These are phyloP conservation scores for Pseudomyrmex cubaensis DNA, from an alignment of 1,140 invertebrate genomes.

Conservation along the genomic window DNA sequence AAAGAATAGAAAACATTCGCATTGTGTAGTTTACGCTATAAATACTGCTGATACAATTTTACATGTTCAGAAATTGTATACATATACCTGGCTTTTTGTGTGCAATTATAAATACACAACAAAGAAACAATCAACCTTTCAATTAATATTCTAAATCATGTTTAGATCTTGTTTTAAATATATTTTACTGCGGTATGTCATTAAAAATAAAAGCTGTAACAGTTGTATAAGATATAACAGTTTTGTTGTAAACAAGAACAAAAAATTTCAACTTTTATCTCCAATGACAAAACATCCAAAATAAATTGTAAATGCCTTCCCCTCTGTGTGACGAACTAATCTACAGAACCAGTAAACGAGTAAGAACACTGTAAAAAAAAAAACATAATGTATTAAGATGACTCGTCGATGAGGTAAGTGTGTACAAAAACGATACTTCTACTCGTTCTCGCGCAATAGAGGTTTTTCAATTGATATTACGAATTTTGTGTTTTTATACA, in stretches of 20 bases:
- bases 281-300: no score
- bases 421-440: constrained; percentile 17
- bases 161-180: no score
- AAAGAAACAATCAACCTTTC: no score
- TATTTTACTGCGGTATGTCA: no score
- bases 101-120: no score
- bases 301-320: not conserved
- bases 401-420: constrained; percentile 9
- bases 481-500: constrained; percentile 1
- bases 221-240: no score
- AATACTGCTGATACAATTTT: constrained; percentile 3
- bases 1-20: not conserved
- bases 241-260: no score
- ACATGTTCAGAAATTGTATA: no score
- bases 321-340: not conserved
- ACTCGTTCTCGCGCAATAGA: constrained; percentile 9
- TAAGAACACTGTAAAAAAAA: constrained; percentile 25
- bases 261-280: no score
- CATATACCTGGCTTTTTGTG: no score
- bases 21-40: not conserved
- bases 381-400: constrained; percentile 22
- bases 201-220: no score
- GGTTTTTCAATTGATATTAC: constrained; percentile 15
- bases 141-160: no score
- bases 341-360: not conserved